These are phyloP conservation scores for Prosopocoilus inquinatus DNA, from an alignment of 2,888 invertebrate species.

Conservation along the genomic window DNA sequence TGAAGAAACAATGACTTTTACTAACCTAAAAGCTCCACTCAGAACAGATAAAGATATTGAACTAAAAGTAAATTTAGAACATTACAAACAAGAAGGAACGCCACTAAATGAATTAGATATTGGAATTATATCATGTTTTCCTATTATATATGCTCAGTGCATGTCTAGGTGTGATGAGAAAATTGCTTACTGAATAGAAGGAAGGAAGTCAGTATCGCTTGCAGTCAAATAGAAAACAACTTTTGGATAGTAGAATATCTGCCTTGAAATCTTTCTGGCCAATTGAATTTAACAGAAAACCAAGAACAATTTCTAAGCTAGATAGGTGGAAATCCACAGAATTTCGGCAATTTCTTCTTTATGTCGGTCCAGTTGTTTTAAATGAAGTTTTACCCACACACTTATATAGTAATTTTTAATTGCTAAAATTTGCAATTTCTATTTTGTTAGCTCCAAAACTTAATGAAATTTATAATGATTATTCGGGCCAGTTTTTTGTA, in stretches of 20 bases:
- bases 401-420: conserved; percentile 24
- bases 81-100: conserved; percentile 23
- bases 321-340: conserved; percentile 33
- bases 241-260: too few species aligned
- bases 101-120: conserved; percentile 20
- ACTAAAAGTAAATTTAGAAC: conserved; percentile 21
- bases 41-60: conserved; percentile 27
- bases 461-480: conserved; percentile 1
- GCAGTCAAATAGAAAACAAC: too few species aligned
- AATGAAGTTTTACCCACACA: conserved; percentile 19
- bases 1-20: conserved; percentile 25
- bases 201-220: conserved; percentile 15
- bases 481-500: conserved; percentile 2
- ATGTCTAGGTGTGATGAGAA: conserved; percentile 26
- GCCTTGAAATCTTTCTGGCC: conserved; percentile 25
- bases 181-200: conserved; percentile 20
- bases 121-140: conserved; percentile 27
- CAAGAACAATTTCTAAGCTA: conserved; percentile 25
- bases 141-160: conserved; percentile 27
- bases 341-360: conserved; percentile 28
- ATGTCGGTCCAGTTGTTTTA: conserved; percentile 25
- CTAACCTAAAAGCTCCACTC: conserved; percentile 18
- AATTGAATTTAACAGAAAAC: conserved; percentile 32
- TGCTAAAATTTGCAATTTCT: conserved; percentile 25
- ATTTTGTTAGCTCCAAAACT: conserved; percentile 16